A percentile compares a stretch with the other conserved stretches of the same genome.
These are phyloP conservation scores for Andricus quercusramuli DNA, from an alignment of 2,888 invertebrate genomes.

Conservation along the genomic window DNA sequence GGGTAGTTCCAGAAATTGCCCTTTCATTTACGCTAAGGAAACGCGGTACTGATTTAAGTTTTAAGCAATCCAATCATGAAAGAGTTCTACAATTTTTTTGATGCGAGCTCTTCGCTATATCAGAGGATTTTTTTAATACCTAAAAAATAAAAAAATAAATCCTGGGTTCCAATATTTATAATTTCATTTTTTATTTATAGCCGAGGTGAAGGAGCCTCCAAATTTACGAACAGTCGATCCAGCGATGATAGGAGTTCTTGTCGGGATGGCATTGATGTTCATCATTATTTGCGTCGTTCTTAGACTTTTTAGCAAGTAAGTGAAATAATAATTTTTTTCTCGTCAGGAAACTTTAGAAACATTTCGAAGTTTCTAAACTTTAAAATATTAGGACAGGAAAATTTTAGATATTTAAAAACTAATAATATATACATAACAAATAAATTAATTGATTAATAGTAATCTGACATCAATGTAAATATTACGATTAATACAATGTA, in stretches of 20 bases:
- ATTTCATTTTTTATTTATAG: slow-evolving; percentile 69
- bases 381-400: too few relatives aligned
- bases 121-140: not conserved
- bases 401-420: too few relatives aligned
- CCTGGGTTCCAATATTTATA: not conserved
- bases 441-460: too few relatives aligned
- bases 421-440: too few relatives aligned
- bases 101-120: not conserved
- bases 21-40: not conserved
- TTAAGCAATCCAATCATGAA: not conserved
- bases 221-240: slow-evolving; percentile 89
- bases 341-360: too few relatives aligned
- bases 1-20: not conserved
- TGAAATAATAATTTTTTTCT: slow-evolving; percentile 53
- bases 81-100: not conserved
- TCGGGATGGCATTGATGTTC: slow-evolving; percentile 96
- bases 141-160: not conserved
- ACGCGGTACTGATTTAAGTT: not conserved
- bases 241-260: slow-evolving; percentile 93
- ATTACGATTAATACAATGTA: too few relatives aligned
- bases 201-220: slow-evolving; percentile 81
- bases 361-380: too few relatives aligned
- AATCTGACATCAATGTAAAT: too few relatives aligned
- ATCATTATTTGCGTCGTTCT: slow-evolving; percentile 95
- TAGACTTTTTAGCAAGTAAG: slow-evolving; percentile 94